Base-by-base conservation (phyloP, 2,888 invertebrate genomes). In the Listrodromus nycthemerus region DNA sequence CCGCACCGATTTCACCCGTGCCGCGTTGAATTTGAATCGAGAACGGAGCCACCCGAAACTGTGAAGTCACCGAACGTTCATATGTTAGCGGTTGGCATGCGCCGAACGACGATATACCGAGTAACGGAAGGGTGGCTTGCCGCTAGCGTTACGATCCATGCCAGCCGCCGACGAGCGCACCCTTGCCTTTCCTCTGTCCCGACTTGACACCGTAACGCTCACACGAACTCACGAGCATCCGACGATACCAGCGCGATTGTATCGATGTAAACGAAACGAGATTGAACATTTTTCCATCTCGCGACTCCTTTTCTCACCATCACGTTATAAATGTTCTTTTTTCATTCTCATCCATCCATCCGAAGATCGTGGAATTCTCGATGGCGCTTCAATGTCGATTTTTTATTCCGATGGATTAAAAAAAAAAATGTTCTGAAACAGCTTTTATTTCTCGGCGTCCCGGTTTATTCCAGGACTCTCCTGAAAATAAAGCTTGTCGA, bases 21-120 rank as follows among this genome's bases (percentile, higher is more conserved):
- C 91, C 89, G 89, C 89, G 88, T 86, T 90, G 91, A 92, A 92
- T 92, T 92, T 91, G 91, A 92, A 92, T 92, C 90, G 89, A 89
- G 90, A 89, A 84, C 78, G 70, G 77, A 77, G 83, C 80, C 80
- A 70, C 82, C 87, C 88, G 89, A 93, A 93, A 92, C 88, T 92
- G 93, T 91, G 84, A 88, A 93, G 92, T 93, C 93, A 93, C 91
- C 89, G 90, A 87, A 84, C 90, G 92, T 89, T 93, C 93, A 93
- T 93, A 93, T 93, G 93, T 93, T 92, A 93, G 91, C 91, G 88
- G 91, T 88, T 90, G 91, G 89, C 91, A 89, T 89, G 88, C 89
- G 88, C 85, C 84, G 85, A 87, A 30, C 69, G 67, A 85, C 66
- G 76, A 78, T 75, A 86, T 73, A 81, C 82, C 81, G 69, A 82